Evolutionary conservation across 1,140 invertebrate species (phyloP).

Genomic region (Anastrepha obliqua): DNA sequence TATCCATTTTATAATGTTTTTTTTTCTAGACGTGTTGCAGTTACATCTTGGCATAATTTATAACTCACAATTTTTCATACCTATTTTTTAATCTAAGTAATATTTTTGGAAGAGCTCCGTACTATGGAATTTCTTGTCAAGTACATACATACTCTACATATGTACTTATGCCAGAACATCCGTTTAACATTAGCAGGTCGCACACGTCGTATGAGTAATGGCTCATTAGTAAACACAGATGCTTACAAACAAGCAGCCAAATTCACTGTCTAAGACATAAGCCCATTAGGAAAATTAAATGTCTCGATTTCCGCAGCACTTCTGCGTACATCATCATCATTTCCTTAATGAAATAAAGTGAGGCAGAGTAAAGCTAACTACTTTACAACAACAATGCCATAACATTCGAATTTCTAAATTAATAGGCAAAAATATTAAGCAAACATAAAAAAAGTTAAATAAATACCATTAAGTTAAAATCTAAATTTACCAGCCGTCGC

Average conservation of each 20-base stretch:
- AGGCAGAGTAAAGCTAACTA: background rate
- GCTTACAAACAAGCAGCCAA: background rate
- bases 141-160: background rate
- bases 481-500: too few relatives aligned
- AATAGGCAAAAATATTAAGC: too few relatives aligned
- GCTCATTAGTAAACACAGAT: slow-evolving; percentile 4
- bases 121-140: background rate
- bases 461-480: too few relatives aligned
- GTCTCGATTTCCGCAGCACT: slow-evolving; percentile 4
- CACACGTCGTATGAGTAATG: slow-evolving; percentile 49
- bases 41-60: background rate
- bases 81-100: background rate
- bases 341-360: background rate
- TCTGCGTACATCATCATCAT: background rate
- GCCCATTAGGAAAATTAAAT: slow-evolving; percentile 20
- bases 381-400: too few relatives aligned
- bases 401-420: too few relatives aligned
- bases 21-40: too few relatives aligned
- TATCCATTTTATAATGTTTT: too few relatives aligned
- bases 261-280: background rate
- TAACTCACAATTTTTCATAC: background rate
- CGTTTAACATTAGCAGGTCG: slow-evolving; percentile 21
- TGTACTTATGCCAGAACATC: background rate
- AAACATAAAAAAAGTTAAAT: too few relatives aligned
- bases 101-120: background rate